Evolutionary conservation across 2,888 invertebrate genomes (phyloP), one percentile per base, ranked within the genome.

Genomic region (Miltochrista miniata): DNA sequence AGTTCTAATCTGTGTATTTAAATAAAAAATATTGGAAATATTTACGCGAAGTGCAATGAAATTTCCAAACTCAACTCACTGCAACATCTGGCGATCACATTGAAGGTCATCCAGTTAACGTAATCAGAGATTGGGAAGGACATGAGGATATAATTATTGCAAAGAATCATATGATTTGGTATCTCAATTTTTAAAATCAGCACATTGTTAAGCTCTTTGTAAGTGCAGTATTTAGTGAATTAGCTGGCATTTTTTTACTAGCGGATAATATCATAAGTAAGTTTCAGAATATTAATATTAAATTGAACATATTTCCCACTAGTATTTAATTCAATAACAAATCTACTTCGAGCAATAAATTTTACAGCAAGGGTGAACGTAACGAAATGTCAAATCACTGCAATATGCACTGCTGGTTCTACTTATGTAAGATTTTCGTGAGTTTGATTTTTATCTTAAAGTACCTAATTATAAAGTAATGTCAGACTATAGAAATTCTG

Each of bases 41-140:
- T n/a, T n/a, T n/a, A n/a, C n/a, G n/a, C n/a, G n/a, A n/a, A n/a
- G n/a, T n/a, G n/a, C 18, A 24, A 24, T 4, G 2, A 24, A 24
- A 4, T 2, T 5, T 24, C 18, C 18, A 24, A 24, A 24, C 18
- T 24, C 18, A 4, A 24, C 5, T 54, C 63, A 62, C n/a, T n/a
- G n/a, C 68, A 69, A 59, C 64, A 63, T 24, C 18, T 24, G 54
- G 59, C 64, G 65, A 67, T 62, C 64, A 58, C 61, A 70, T 72
- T 70, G 69, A 66, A 81, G 83, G 83, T 71, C 77, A 52, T 53
- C 72, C 47, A 69, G 74, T 68, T 63, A 61, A 64, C 54, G 53
- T 70, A 77, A 74, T 56, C 59, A 75, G 67, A 63, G 69, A 69
- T 73, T 68, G 69, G 61, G 68, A 71, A 69, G 64, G 56, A 70